Conservation (phyloP, 2,797 vertebrate species). For the Chiroxiphia lanceolata region DNA sequence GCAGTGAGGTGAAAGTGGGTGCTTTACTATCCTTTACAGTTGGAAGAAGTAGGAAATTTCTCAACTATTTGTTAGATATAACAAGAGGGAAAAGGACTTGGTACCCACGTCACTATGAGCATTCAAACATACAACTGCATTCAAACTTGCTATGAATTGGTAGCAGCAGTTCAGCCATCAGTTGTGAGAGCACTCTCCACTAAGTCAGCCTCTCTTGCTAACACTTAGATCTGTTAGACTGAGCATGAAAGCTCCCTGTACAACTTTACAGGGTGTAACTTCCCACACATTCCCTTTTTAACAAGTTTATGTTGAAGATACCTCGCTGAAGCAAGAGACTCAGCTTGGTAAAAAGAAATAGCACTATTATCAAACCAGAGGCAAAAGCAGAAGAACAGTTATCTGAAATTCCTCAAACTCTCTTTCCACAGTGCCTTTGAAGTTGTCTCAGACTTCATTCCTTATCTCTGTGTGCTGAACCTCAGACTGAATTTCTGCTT, state of each 20-base stretch:
- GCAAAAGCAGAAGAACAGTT: not conserved
- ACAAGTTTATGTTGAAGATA: not conserved
- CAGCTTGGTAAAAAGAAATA: not conserved
- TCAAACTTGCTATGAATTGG: not conserved
- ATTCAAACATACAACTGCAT: not conserved
- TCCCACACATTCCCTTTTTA: constrained; percentile 5
- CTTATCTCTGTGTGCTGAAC: not conserved
- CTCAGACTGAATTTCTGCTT: not conserved
- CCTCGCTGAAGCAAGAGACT: not conserved
- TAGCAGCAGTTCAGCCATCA: not conserved
- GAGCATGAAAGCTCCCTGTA: not conserved
- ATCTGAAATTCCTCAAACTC: not conserved
- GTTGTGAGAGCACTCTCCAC: not conserved
- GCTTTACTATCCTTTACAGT: not conserved
- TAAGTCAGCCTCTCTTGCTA: not conserved
- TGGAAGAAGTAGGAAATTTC: not conserved
- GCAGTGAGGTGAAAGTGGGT: not conserved
- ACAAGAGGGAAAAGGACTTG: not conserved
- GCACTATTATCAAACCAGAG: not conserved
- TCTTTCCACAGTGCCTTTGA: not conserved
- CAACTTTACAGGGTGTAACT: not conserved
- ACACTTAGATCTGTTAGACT: not conserved
- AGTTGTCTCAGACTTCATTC: not conserved
- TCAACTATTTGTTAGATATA: not conserved
- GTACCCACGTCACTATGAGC: not conserved